Conservation (phyloP, 2,888 invertebrate species). For the Athripsodes cinereus region DNA sequence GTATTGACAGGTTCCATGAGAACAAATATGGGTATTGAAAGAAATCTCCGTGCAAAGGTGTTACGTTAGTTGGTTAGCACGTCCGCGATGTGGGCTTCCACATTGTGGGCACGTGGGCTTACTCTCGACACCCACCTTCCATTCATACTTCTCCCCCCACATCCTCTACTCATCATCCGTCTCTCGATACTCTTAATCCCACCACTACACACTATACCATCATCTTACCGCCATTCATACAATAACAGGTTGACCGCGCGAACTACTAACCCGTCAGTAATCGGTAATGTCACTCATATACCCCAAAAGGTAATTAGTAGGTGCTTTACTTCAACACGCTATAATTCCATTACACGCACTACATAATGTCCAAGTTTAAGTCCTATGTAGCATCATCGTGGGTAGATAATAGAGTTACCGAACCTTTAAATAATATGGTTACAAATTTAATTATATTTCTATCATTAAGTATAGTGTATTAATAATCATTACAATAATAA, state of each 20-base stretch:
- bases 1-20: neutral
- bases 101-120: neutral
- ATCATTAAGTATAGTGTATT: too few relatives aligned
- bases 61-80: neutral
- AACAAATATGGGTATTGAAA: conserved; percentile 1
- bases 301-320: neutral
- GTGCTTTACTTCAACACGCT: neutral
- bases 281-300: neutral
- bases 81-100: neutral
- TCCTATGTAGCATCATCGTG: too few relatives aligned
- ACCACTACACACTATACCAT: neutral
- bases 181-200: neutral
- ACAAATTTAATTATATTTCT: too few relatives aligned
- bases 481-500: too few relatives aligned
- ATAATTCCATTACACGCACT: neutral
- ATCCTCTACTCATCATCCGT: neutral
- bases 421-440: too few relatives aligned
- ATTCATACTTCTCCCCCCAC: neutral
- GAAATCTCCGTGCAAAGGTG: neutral
- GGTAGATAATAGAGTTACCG: too few relatives aligned
- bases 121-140: neutral
- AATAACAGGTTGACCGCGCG: conserved; percentile 23
- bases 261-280: conserved; percentile 2
- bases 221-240: conserved; percentile 19
- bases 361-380: too few relatives aligned